Evolutionary conservation across 1,140 invertebrate species (phyloP).

Genomic region (Diachasma alloeum): DNA sequence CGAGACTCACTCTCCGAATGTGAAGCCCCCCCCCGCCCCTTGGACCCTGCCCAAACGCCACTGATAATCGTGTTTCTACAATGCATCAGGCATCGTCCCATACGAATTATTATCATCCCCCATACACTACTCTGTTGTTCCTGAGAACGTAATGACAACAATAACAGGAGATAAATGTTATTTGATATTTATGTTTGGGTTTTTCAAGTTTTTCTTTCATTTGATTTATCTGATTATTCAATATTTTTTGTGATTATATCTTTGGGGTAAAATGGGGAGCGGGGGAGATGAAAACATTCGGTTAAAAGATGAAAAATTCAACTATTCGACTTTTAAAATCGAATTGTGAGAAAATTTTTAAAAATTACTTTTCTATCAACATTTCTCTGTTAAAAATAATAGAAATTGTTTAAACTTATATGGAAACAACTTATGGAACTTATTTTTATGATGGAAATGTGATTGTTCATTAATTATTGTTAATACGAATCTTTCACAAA

Average conservation of each 20-base stretch:
- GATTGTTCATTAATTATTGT: no score
- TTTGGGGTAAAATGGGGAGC: neutral
- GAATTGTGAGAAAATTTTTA: no score
- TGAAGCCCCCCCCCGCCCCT: neutral
- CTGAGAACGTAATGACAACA: conserved; percentile 23
- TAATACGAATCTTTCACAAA: no score
- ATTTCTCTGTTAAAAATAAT: no score
- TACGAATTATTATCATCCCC: conserved; percentile 27
- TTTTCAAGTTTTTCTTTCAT: neutral
- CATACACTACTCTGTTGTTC: neutral
- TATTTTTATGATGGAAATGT: no score
- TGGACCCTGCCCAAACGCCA: neutral
- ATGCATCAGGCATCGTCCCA: conserved; percentile 13
- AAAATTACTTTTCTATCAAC: no score
- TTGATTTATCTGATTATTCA: neutral
- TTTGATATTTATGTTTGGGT: neutral
- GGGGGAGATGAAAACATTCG: no score
- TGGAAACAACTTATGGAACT: no score
- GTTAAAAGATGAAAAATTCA: no score
- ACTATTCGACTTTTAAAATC: no score
- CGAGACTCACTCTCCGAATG: conserved; percentile 27
- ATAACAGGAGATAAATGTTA: conserved; percentile 16
- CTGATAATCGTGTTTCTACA: conserved; percentile 33
- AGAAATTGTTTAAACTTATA: no score
- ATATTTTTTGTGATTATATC: neutral